Base-by-base conservation (phyloP, 2,888 invertebrate genomes). In the Melanostoma mellinum region DNA sequence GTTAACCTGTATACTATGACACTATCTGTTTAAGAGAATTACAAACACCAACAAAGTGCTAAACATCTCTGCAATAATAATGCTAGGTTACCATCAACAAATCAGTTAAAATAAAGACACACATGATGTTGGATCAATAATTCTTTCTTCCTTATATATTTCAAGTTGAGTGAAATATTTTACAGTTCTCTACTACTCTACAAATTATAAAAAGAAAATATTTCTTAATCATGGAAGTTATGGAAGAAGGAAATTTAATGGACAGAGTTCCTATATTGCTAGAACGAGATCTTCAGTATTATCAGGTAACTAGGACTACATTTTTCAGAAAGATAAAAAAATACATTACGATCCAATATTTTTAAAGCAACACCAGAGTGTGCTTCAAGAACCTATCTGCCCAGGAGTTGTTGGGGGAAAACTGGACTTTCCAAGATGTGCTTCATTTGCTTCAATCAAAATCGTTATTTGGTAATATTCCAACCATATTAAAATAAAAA, bases 181-280 rank as follows among this genome's bases (percentile, higher is more conserved):
- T 20, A 20, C 20, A 20, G 20, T 0, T 20, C 20, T 8, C 10
- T 9, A n/a, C 10, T 10, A 40, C 3, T 10, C 10, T 50, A 50
- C 8, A 38, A 56, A 20, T 6, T 48, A 20, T 8, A 5, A 20
- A 42, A 30, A 5, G 40, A 65, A 53, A 46, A 40, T 44, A 58
- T 48, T 10, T 1, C 3, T 6, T 9, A 65, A 10, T 36, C 42
- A 96, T 96, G 96, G 96, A 96, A 92, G 95, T 97, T 52, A 96
- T 97, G 92, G 96, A 97, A 93, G 96, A 97, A 93, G 96, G 96
- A 20, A 96, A 96, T 93, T 94, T 97, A 91, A 96, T 96, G 94
- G 96, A 97, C 90, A 93, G 96, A 86, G 96, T 97, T 86, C 94
- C 95, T 85, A 96, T 97, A 87, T 92, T 97, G 61, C 92, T 97